phyloP scores from a whole-genome alignment of 1,140 invertebrate genomes.

The Eurosta solidaginis region DNA sequence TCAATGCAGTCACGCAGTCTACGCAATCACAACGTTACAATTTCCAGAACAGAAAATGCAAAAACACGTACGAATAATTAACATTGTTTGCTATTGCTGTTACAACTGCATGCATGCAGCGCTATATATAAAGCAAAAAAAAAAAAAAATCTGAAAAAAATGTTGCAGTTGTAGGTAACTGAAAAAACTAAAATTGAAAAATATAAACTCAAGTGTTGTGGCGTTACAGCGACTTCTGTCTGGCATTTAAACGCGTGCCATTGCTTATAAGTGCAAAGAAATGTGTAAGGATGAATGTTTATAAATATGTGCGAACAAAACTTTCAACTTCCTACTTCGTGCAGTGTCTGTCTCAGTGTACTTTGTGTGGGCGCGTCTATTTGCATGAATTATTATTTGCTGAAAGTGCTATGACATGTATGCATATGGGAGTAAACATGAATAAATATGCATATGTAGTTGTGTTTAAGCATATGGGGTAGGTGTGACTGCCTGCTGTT shows the following conservation, averaged over 20 bases:
- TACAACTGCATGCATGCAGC: not conserved
- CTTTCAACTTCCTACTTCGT: not conserved
- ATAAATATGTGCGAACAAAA: too few relatives aligned
- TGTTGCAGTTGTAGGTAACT: not conserved
- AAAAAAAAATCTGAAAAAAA: not conserved
- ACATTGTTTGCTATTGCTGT: constrained; percentile 17
- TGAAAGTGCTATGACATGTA: not conserved
- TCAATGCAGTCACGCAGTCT: not conserved
- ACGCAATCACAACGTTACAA: not conserved
- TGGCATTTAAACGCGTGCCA: constrained; percentile 3
- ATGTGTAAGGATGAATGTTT: too few relatives aligned
- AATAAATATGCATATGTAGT: not conserved
- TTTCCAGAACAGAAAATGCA: not conserved
- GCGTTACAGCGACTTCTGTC: not conserved
- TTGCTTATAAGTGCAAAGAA: constrained; percentile 1
- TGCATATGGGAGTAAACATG: not conserved
- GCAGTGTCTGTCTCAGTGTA: not conserved
- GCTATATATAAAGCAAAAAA: not conserved
- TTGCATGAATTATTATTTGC: constrained; percentile 17
- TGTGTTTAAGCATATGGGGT: not conserved
- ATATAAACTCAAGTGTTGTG: not conserved
- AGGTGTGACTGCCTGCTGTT: not conserved
- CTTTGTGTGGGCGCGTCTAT: not conserved
- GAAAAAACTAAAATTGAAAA: not conserved
- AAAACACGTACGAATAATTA: constrained; percentile 25